Base-by-base conservation (phyloP, 2,888 invertebrate species). In the Caenorhabditis angaria region DNA sequence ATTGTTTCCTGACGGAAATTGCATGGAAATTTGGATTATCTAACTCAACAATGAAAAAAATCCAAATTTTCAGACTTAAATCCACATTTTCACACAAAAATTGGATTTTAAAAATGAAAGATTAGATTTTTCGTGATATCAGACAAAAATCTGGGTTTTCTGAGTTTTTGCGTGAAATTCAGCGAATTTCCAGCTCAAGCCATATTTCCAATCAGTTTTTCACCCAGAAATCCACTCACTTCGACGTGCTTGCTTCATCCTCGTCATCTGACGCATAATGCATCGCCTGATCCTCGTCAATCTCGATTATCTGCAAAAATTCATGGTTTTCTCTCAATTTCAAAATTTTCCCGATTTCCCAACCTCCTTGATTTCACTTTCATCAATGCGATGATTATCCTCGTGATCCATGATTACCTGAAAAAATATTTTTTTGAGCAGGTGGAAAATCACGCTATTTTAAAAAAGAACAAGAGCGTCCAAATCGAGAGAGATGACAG, bases 241-340 rank as follows among this genome's bases (percentile, higher is more conserved):
- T 78, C 20, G 80, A 81, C 54, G 79, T 78, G 54, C 77, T 75
- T 59, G 77, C 76, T 48, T 78, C 73, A 63, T 82, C 78, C 27
- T 77, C 78, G 50, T 80, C 72, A 28, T 77, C 80, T 41, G 73
- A 76, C 10, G 68, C 77, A 55, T 70, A 70, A 32, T 65, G 62
- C 64, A 74, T 68, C 5, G 61, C 74, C 20, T 53, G 48, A n/a
- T 70, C 72, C 6, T 74, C 73, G 48, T 78, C 74, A 12, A 67
- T 51, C 53, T 74, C 78, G 57, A 68, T 69, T 14, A 78, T 65
- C 78, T 75, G 65, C 12, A 76, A 69, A 65, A 55, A 59, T 20
- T 41, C 48, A 18, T 1, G 20, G 3, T 47, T 48, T 50, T 55
- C n/a, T 56, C 29, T n/a, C 32, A 47, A 51, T 53, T 35, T 29